Conservation (phyloP, 2,888 invertebrate genomes). For the Athalia circularis region DNA sequence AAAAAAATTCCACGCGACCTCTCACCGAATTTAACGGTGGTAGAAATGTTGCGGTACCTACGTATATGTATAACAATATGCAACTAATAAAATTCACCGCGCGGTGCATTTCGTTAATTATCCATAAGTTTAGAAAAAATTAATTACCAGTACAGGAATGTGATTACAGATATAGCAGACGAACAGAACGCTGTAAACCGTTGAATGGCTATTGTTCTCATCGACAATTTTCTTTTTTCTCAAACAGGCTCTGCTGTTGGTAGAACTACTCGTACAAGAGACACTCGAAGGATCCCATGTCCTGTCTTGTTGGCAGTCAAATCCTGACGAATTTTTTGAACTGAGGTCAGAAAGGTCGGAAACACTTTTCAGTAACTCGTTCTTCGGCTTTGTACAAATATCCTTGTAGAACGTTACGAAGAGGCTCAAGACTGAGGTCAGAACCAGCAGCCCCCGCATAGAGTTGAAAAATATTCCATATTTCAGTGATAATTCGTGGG, state of each 20-base stretch:
- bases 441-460: slow-evolving; percentile 59
- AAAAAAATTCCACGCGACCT: too few species aligned
- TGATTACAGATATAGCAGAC: slow-evolving; percentile 79
- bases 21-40: too few species aligned
- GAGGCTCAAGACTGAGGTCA: slow-evolving; percentile 61
- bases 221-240: slow-evolving; percentile 70
- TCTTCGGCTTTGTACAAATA: slow-evolving; percentile 61
- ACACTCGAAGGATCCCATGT: slow-evolving; percentile 75
- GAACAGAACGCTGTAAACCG: slow-evolving; percentile 75
- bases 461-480: slow-evolving; percentile 69
- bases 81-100: too few species aligned
- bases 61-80: neutral
- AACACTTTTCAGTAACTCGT: slow-evolving; percentile 67
- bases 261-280: slow-evolving; percentile 77
- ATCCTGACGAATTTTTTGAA: slow-evolving; percentile 70
- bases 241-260: slow-evolving; percentile 76
- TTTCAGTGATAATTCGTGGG: slow-evolving; percentile 67
- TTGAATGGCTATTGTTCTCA: slow-evolving; percentile 74
- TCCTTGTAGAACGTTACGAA: slow-evolving; percentile 54
- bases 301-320: slow-evolving; percentile 66
- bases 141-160: slow-evolving; percentile 78
- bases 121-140: slow-evolving; percentile 42
- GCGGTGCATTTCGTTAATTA: too few species aligned
- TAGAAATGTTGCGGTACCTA: neutral
- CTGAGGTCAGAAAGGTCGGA: slow-evolving; percentile 70